Conservation (phyloP, 2,888 invertebrate species). For the Coelopa pilipes region DNA sequence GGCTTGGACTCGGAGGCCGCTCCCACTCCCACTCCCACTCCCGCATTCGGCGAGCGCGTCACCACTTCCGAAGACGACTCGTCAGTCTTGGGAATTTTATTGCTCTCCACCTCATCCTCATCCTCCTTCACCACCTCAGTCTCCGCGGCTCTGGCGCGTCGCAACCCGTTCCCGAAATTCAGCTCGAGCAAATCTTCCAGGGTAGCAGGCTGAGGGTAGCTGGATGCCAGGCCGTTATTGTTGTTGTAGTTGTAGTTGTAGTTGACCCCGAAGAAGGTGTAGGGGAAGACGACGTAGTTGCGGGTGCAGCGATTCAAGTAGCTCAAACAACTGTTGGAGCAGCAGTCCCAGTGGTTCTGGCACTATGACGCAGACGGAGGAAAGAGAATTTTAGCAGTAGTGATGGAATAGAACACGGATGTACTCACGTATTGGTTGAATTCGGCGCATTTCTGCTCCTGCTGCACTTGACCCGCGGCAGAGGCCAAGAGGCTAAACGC, state of each 20-base stretch:
- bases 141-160: not conserved
- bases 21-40: too few relatives aligned
- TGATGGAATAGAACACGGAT: not conserved
- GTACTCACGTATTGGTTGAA: constrained; percentile 56
- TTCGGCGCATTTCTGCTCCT: constrained; percentile 48
- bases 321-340: constrained; percentile 60
- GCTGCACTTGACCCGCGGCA: constrained; percentile 31
- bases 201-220: constrained; percentile 5
- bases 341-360: constrained; percentile 61
- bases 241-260: constrained; percentile 16
- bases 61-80: too few relatives aligned
- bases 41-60: too few relatives aligned
- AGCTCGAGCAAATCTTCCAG: constrained; percentile 43
- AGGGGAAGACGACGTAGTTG: constrained; percentile 36
- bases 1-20: too few relatives aligned
- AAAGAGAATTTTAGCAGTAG: not conserved
- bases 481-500: constrained; percentile 31
- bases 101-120: not conserved
- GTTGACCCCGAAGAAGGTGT: constrained; percentile 36
- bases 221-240: not conserved
- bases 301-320: constrained; percentile 55
- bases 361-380: constrained; percentile 50
- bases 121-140: not conserved
- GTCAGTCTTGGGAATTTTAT: too few relatives aligned
- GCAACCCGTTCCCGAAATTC: constrained; percentile 40